Evolutionary conservation across 1,140 invertebrate species (phyloP).

Genomic region (Drosophila watanabei): DNA sequence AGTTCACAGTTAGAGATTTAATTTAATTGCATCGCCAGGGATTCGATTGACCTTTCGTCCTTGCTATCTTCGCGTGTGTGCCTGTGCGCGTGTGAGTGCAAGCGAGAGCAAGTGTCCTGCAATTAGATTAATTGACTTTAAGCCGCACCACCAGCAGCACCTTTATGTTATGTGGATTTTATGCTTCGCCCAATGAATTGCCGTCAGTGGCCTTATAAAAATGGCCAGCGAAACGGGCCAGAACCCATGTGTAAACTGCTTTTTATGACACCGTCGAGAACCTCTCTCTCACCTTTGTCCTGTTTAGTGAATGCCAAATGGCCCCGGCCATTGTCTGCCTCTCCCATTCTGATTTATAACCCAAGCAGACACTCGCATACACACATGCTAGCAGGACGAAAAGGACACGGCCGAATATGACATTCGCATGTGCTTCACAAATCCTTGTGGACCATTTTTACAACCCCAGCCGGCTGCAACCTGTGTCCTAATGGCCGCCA

Average conservation of each 20-base stretch:
- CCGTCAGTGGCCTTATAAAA: slow-evolving; percentile 73
- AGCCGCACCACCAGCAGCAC: slow-evolving; percentile 14
- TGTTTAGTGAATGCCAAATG: slow-evolving; percentile 55
- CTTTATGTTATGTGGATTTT: slow-evolving; percentile 30
- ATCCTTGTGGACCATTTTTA: slow-evolving; percentile 47
- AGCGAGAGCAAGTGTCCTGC: slow-evolving; percentile 37
- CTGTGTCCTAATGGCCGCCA: slow-evolving; percentile 21
- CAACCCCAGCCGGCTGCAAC: slow-evolving; percentile 23
- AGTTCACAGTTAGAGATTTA: slow-evolving; percentile 66
- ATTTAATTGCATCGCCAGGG: slow-evolving; percentile 67
- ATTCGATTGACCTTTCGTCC: slow-evolving; percentile 55
- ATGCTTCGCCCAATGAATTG: slow-evolving; percentile 47
- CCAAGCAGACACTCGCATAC: slow-evolving; percentile 22
- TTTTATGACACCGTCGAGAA: slow-evolving; percentile 69
- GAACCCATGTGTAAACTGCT: slow-evolving; percentile 58
- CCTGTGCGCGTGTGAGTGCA: slow-evolving; percentile 19
- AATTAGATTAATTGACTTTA: slow-evolving; percentile 75
- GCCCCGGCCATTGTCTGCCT: slow-evolving; percentile 70
- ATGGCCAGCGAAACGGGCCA: slow-evolving; percentile 61
- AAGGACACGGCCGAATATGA: slow-evolving; percentile 36
- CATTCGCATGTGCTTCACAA: slow-evolving; percentile 36
- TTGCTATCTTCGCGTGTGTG: slow-evolving; percentile 29
- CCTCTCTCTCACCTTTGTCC: slow-evolving; percentile 53
- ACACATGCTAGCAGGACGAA: neutral
- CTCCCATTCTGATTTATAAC: slow-evolving; percentile 68